Percentiles rank a stretch among this genome's conserved stretches.
phyloP scores from a whole-genome alignment of 2,888 invertebrate genomes.

The Hanleya hanleyi region DNA sequence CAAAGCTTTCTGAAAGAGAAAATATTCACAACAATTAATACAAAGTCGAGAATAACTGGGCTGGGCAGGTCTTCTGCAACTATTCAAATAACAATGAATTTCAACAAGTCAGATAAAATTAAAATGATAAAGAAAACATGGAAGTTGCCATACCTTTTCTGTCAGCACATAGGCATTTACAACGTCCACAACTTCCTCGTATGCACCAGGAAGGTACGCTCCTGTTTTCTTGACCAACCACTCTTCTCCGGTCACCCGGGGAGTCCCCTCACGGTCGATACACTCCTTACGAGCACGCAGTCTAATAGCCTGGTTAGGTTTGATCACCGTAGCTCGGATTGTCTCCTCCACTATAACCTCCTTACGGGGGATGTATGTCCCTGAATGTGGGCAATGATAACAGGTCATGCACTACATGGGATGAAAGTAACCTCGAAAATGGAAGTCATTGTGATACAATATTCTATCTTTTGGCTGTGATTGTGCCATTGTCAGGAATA shows the following conservation, averaged over 20 bases:
- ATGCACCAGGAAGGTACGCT: conserved; percentile 76
- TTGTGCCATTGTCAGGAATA: no score
- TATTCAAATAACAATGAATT: no score
- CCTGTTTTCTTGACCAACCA: conserved; percentile 75
- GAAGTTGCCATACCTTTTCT: conserved; percentile 74
- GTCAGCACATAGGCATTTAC: conserved; percentile 75
- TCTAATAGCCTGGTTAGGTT: conserved; percentile 75
- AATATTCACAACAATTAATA: not conserved
- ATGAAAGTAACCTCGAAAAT: no score
- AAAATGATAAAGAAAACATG: no score
- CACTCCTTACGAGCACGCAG: conserved; percentile 74
- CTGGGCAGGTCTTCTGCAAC: no score
- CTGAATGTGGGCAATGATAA: no score
- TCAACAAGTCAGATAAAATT: no score
- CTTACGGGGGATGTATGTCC: conserved; percentile 75
- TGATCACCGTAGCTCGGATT: conserved; percentile 73
- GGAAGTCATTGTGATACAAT: no score
- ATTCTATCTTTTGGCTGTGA: no score
- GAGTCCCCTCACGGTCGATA: conserved; percentile 65
- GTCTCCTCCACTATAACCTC: conserved; percentile 74
- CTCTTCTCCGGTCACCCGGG: conserved; percentile 73
- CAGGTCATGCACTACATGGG: no score
- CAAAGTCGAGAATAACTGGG: no score
- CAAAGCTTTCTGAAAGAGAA: conserved; percentile 73
- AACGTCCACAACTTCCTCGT: conserved; percentile 75